Percentiles rank a stretch among this genome's conserved stretches.
These are phyloP conservation scores for Sylvia borin DNA, from an alignment of 2,797 vertebrate species.

Conservation along the genomic window DNA sequence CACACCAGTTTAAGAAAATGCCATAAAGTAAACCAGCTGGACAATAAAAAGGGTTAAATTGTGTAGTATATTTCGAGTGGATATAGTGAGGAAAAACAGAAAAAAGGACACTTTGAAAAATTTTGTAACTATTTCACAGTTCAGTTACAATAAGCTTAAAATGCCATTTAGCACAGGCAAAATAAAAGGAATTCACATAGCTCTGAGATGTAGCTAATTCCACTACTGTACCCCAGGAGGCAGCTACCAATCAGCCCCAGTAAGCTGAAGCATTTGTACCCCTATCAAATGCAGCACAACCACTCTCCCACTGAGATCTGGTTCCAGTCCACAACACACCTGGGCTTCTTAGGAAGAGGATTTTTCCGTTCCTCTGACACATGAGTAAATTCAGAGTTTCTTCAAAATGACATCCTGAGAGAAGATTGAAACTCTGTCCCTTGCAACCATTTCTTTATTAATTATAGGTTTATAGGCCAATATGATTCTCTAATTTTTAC, in stretches of 20 bases:
- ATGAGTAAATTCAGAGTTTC: not conserved
- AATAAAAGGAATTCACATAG: not conserved
- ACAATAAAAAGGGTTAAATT: not conserved
- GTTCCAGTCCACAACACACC: not conserved
- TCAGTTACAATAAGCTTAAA: not conserved
- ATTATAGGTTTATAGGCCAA: not conserved
- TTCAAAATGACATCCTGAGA: not conserved
- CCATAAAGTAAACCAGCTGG: not conserved
- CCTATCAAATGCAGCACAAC: accelerated
- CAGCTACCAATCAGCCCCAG: not conserved
- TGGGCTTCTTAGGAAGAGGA: not conserved
- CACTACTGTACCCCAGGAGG: not conserved
- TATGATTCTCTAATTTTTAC: not conserved
- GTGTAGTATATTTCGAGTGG: not conserved
- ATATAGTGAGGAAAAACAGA: not conserved
- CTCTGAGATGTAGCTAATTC: not conserved
- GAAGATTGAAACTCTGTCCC: not conserved
- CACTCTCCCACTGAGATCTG: too few relatives aligned
- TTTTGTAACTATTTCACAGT: not conserved
- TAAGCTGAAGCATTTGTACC: not conserved
- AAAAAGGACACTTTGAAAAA: not conserved
- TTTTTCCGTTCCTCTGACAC: not conserved
- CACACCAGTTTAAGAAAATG: not conserved
- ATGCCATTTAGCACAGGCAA: not conserved
- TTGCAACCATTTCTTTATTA: not conserved